Evolutionary conservation across 2,888 invertebrate genomes (phyloP).

Genomic region (Melanchra persicariae): DNA sequence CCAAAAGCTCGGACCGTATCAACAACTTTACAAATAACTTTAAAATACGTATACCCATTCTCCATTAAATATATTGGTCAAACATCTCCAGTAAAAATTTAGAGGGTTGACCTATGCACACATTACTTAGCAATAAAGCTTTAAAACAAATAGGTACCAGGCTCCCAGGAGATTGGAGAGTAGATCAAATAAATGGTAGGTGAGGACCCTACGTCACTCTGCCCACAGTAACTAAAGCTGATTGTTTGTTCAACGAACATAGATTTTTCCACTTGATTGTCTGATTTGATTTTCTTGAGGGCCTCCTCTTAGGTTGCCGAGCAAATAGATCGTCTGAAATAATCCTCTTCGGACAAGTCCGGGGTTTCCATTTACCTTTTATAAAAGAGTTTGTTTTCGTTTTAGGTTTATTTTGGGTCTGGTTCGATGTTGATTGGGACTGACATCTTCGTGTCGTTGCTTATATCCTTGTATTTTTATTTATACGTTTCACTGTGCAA

Average conservation of each 20-base stretch:
- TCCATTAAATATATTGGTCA: conserved; percentile 88
- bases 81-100: conserved; percentile 81
- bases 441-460: not conserved
- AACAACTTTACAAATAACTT: conserved; percentile 30
- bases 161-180: conserved; percentile 80
- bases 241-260: conserved; percentile 89
- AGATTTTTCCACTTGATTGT: conserved; percentile 91
- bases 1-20: not conserved
- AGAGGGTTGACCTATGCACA: conserved; percentile 90
- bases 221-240: conserved; percentile 87
- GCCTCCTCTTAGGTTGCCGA: conserved; percentile 77
- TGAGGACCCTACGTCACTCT: conserved; percentile 84
- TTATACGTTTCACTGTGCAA: not conserved
- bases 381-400: conserved; percentile 52
- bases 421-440: conserved; percentile 28
- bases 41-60: conserved; percentile 46
- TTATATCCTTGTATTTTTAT: not conserved
- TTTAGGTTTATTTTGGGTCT: conserved; percentile 30
- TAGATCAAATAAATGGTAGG: conserved; percentile 84
- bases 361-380: conserved; percentile 52
- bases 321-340: conserved; percentile 77
- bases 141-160: conserved; percentile 87
- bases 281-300: conserved; percentile 89
- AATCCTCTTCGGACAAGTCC: conserved; percentile 67
- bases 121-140: conserved; percentile 91